Base-by-base conservation (phyloP, 2,113 vertebrate species). In the Oreochromis niloticus region DNA sequence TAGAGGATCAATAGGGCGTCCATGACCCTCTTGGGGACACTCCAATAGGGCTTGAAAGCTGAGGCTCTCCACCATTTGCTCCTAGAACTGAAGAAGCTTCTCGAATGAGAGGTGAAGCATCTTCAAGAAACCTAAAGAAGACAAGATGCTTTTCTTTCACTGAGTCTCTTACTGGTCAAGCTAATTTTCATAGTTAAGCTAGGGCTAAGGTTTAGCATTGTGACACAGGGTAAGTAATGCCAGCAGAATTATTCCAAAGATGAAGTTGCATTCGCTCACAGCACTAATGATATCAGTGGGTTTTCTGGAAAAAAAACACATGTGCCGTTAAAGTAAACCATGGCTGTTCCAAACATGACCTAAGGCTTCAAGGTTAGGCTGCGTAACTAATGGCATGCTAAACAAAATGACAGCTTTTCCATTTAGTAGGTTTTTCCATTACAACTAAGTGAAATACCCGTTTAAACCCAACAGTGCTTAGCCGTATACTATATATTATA, bases 111-210 rank as follows among this genome's bases (percentile, higher is more conserved):
- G 24, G 24, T 30, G 13, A 57, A 57, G 16, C 56, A 3, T 5
- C 24, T 30, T 57, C 24, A 57, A 57, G 56, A 57, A 30, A 57
- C 56, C 7, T 8, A 30, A 57, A 57, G 55, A 57, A 57, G 1
- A 57, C 24, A 57, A 57, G 4, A 57, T 16, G 56, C 13, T 57
- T 57, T 57, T 57, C 4, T 57, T 30, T 57, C 14, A 57, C 7
- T 30, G 41, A 19, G 6, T 32, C 24, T 48, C 17, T 75, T 75
- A 30, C 22, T 17, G 41, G 0, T 75, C 0, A 32, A 30, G 71
- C 43, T 75, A 19, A 48, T 50, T 50, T 78, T 50, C 27, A 75
- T 30, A 30, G 1, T 30, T 78, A 30, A 32, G 16, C 24, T 78
- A 50, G 19, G 43, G 4, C 43, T 50, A 32, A 11, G 0, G 1